Base-by-base conservation (phyloP, 2,888 invertebrate genomes). In the Polydrusus cervinus region DNA sequence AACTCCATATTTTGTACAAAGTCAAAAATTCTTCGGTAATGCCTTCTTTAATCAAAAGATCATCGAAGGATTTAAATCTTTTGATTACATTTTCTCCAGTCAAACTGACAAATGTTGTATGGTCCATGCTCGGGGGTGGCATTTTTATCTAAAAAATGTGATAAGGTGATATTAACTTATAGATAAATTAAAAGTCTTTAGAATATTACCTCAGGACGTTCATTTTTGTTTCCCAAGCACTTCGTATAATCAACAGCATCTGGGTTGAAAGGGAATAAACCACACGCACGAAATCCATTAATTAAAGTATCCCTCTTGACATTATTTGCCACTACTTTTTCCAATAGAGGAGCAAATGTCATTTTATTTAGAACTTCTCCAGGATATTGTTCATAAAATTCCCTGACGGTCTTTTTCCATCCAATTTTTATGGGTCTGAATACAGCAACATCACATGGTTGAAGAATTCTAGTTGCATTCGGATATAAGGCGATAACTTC, bases 231-330 rank as follows among this genome's bases (percentile, higher is more conserved):
- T 18, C 49, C 49, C 18, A 49, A 49, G 64, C 72, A 76, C 61
- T 76, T 72, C 11, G 68, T 16, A 40, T 73, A 78, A 60, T 78
- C n/a, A n/a, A n/a, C n/a, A n/a, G n/a, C n/a, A n/a, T n/a, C n/a
- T n/a, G n/a, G n/a, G n/a, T n/a, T n/a, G 11, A 78, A 65, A 13
- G 74, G 78, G 47, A 43, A 73, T 38, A 76, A 16, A 11, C 76
- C 70, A 55, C 76, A 74, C 40, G 40, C 71, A 14, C 60, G 57
- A 40, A 78, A 78, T 62, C 77, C 78, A 57, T 78, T 78, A 53
- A 57, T 62, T 38, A 77, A 62, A 30, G 53, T 57, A 9, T 40
- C 20, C 8, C n/a, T 7, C 20, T 64, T 71, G 51, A 71, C 53
- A 62, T 18, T 20, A 62, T 55, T 20, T 51, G 49, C 71, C 49